Base-by-base conservation (phyloP, 2,888 invertebrate species). In the Pandemis heparana region DNA sequence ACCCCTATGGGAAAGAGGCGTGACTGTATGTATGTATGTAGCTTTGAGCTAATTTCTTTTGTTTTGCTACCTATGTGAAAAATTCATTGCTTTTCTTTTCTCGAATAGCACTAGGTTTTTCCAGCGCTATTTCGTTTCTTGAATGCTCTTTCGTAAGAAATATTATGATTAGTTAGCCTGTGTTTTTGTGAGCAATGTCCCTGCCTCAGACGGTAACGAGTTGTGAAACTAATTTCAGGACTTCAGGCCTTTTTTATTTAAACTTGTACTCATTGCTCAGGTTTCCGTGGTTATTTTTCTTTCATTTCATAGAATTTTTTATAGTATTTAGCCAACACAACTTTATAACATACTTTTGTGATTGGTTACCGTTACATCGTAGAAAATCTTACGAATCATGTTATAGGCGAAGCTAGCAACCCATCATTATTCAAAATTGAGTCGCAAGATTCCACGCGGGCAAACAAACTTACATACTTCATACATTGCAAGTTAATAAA, bases 161-260 rank as follows among this genome's bases (percentile, higher is more conserved):
- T 81, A 80, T 32, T 82, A 80, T 82, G 82, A 82, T 83, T 82
- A 81, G 80, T 81, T 82, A 72, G 71, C 79, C 80, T 74, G 60
- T 32, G 61, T 72, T 70, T 67, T 72, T 71, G 66, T 51, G 9
- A 46, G 23, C 63, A 23, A 46, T 41, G 62, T 56, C 53, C 9
- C 53, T 62, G 72, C n/a, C 67, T 14, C 18, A 39, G 53, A 62
- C n/a, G 5, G 48, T 43, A 61, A 62, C 62, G 63, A 72, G 67
- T 68, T 68, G 16, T 5, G 60, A 48, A 71, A 71, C 65, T 67
- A 72, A 68, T 67, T 62, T 67, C 39, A 23, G 10, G 38, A 38
- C 62, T 72, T 43, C 43, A 53, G 51, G 9, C 32, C 43, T 67
- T 71, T n/a, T 61, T 67, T 46, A 62, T 56, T 70, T 46, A 53